Base-by-base conservation (phyloP, 1,140 invertebrate genomes). In the Trachymyrmex septentrionalis region DNA sequence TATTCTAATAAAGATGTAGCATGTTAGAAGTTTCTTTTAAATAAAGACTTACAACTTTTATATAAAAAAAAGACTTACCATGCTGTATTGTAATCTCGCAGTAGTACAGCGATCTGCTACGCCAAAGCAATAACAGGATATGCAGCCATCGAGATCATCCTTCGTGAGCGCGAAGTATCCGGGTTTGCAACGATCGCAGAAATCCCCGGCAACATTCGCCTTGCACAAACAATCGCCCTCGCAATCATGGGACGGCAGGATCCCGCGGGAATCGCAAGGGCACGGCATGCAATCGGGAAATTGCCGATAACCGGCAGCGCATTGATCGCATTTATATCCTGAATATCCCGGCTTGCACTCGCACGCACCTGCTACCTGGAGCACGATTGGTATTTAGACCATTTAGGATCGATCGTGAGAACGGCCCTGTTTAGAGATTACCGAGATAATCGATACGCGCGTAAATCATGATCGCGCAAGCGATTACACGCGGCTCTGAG, bases 81-180 rank as follows among this genome's bases (percentile, higher is more conserved):
- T 95, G 89, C 95, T 94, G 16, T 96, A 95, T 85, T 95, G 95
- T 61, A 97, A 95, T 86, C 94, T 95, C 30, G 96, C 96, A 59
- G 96, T 96, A 75, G 96, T 94, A 92, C 99, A 99, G 24, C 96
- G 94, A 27, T 96, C 95, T 2, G 97, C 97, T 5, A 98, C 96
- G 44, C 98, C 98, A 30, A 99, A 99, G 95, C 99, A 99, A 95
- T 98, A 99, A 94, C 99, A 99, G 12, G 96, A 94, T 0, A 97
- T 95, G 93, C 99, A 99, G 3, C 99, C 99, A 21, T 97, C 96
- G 0, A 97, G 95, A 94, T 99, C 98, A 0, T 96, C 96, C 24
- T 94, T 95, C 44, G 96, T 96, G 76, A 99, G 95, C 61, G 98
- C 97, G 94, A 98, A 99, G 94, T 97, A 97, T 1, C 99, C 99